These are phyloP conservation scores for Cephalopterus ornatus DNA, from an alignment of 2,113 vertebrate genomes.

Conservation along the genomic window DNA sequence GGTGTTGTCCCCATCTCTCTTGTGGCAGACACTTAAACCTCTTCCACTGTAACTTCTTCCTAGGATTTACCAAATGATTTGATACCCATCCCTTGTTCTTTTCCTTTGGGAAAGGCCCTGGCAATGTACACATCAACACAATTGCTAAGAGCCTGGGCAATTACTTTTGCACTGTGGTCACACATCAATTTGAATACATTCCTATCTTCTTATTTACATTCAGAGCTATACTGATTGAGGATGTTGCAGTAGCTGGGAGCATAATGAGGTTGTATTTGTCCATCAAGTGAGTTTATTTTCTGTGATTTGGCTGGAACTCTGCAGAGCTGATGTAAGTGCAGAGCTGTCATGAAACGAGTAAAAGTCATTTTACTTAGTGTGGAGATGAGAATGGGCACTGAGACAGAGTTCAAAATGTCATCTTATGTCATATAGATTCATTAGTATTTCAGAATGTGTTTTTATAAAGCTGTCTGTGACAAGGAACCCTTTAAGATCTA, in stretches of 20 bases:
- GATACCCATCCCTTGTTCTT: background rate
- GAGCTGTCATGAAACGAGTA: slow-evolving; percentile 11
- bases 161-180: background rate
- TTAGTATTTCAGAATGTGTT: slow-evolving; percentile 36
- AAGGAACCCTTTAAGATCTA: slow-evolving; percentile 21
- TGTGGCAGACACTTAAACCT: background rate
- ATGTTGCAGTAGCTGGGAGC: slow-evolving; percentile 3
- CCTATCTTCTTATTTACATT: background rate
- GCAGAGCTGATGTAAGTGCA: slow-evolving; percentile 24
- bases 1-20: background rate
- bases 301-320: background rate
- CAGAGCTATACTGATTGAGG: background rate
- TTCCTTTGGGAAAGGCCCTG: background rate
- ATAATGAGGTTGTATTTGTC: background rate
- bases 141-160: background rate
- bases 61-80: background rate
- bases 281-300: slow-evolving; percentile 18
- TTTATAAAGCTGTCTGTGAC: slow-evolving; percentile 22
- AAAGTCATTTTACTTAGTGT: slow-evolving; percentile 5
- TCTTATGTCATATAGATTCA: slow-evolving; percentile 19
- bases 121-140: background rate
- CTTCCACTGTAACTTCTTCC: background rate
- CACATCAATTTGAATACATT: background rate
- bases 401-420: slow-evolving; percentile 44
- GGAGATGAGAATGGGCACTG: slow-evolving; percentile 17